Conservation (phyloP, 2,113 vertebrate genomes). For the Gallinago paraguaiae region DNA sequence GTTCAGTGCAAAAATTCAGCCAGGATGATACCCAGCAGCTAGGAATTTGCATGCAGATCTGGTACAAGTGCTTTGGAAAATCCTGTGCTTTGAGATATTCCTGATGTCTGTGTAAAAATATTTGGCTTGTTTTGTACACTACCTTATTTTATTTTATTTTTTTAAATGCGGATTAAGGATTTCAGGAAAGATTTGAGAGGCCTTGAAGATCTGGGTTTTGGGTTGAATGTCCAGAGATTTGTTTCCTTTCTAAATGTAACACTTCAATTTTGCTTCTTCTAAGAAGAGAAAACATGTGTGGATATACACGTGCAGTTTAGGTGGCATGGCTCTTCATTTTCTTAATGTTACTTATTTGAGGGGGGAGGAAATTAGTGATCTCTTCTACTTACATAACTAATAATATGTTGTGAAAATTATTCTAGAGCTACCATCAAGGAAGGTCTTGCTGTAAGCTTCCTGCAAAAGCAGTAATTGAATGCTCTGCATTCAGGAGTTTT, state of each 20-base stretch:
- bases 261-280: neutral
- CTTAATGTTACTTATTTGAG: neutral
- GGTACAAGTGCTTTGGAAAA: neutral
- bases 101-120: neutral
- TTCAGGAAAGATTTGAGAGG: neutral
- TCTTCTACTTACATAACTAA: neutral
- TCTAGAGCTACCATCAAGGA: neutral
- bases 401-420: neutral
- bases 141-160: neutral
- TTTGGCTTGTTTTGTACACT: neutral
- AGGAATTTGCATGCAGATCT: neutral
- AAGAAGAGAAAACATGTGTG: neutral
- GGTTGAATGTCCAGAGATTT: neutral
- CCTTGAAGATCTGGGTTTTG: neutral
- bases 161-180: neutral
- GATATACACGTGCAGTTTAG: neutral
- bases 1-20: neutral
- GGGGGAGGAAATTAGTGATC: neutral
- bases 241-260: neutral
- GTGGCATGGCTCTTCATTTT: neutral
- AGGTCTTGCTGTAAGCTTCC: neutral
- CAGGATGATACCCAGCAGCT: neutral
- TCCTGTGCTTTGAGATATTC: neutral
- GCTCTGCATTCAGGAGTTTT: neutral
- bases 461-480: neutral